Evolutionary conservation across 2,113 vertebrate genomes (phyloP), one percentile per base, ranked within the genome.

Genomic region (Meriones unguiculatus): DNA sequence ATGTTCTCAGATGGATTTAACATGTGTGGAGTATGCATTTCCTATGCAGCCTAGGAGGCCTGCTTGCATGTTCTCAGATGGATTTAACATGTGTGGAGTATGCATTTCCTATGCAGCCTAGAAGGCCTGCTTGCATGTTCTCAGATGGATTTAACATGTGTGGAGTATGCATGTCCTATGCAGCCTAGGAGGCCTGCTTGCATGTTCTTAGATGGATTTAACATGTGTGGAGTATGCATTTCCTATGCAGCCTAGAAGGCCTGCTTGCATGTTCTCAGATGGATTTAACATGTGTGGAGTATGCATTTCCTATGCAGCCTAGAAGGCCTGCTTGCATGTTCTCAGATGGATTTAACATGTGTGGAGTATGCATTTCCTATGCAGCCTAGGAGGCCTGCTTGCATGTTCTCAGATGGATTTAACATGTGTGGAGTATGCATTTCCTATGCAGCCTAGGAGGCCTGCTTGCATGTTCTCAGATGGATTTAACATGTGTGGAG

Each of bases 51-150:
- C 46, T 15, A 32, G 6, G 17, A 25, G 25, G 54, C 1, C 7
- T n/a, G 52, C 62, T 90, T 88, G 12, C 85, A 64, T 20, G 77
- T 67, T 92, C 69, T 25, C 28, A 62, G n/a, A n/a, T n/a, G n/a
- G n/a, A n/a, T n/a, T n/a, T n/a, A n/a, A n/a, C n/a, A n/a, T n/a
- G n/a, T n/a, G n/a, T n/a, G n/a, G n/a, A n/a, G 25, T 84, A 59
- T 62, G 15, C 7, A 41, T 38, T 46, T 84, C 25, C 25, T 87
- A 0, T 28, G 9, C 87, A 65, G 1, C 0, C 46, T 15, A 32
- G 6, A 22, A 25, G 25, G 54, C 1, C 7, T n/a, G 52, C 62
- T 90, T 88, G 12, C 85, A 64, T 20, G 77, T 67, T 92, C 69
- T 25, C 28, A 62, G n/a, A n/a, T n/a, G n/a, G n/a, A n/a, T n/a